Base-by-base conservation (phyloP, 2,113 vertebrate genomes). In the Conger conger region DNA sequence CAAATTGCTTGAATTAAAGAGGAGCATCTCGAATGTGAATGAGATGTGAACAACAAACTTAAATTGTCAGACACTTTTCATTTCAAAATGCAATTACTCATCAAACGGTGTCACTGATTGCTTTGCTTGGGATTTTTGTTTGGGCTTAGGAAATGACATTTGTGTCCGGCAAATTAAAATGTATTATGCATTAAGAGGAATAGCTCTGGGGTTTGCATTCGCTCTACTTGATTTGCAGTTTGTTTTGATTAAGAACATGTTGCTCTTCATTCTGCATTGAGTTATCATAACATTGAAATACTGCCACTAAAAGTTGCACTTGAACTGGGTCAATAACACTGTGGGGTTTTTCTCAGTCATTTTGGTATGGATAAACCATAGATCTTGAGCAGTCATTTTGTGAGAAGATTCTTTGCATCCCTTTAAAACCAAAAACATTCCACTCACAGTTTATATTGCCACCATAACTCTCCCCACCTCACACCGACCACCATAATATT, bases 161-260 rank as follows among this genome's bases (percentile, higher is more conserved):
- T 77, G 78, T 57, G 20, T 13, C 54, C 80, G 54, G 81, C 82
- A 82, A 79, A 83, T 86, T 81, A 79, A 84, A 88, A 79, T 83
- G 84, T 40, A 85, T 88, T 83, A 33, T 53, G 38, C 77, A 82
- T 81, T 30, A 38, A 81, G n/a, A 87, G 68, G 57, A 83, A 37
- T 50, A 6, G 83, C 33, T 77, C 73, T 57, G 77, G 45, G 20
- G n/a, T 60, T 82, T 60, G 57, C n/a, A 79, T 36, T 68, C n/a
- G 45, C 78, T 54, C 40, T 30, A 42, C 82, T 89, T 84, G 77
- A 89, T 87, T 86, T 85, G 76, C 84, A 85, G 79, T 84, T 68
- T 81, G 79, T 81, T 85, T 81, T 87, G 83, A 85, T 83, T 63
- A 60, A 83, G 84, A 76, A 54, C 63, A 33, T 78, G 54, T 53